These are phyloP conservation scores for Ctena decussata DNA, from an alignment of 2,888 invertebrate species.

Conservation along the genomic window DNA sequence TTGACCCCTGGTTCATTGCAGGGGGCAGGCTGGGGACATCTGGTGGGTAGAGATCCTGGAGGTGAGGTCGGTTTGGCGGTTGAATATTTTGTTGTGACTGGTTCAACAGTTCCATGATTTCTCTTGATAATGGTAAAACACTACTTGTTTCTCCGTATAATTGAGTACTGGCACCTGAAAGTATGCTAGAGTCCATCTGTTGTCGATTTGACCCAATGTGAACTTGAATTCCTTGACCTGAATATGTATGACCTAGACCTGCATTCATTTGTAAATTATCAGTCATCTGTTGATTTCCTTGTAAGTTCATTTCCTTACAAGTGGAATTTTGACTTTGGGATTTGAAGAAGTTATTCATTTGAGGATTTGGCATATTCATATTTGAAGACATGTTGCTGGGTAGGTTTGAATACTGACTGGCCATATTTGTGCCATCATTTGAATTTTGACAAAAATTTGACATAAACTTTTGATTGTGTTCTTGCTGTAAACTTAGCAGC, in stretches of 20 bases:
- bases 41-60: conserved; percentile 39
- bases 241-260: conserved; percentile 46
- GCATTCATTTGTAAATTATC: conserved; percentile 65
- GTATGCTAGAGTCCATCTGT: not conserved
- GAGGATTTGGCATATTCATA: conserved; percentile 27
- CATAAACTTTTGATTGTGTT: conserved; percentile 40
- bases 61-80: conserved; percentile 61
- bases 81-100: conserved; percentile 54
- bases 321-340: conserved; percentile 33
- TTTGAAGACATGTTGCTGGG: conserved; percentile 40
- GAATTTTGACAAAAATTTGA: conserved; percentile 59
- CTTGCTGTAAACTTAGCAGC: conserved; percentile 62
- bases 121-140: conserved; percentile 46
- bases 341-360: conserved; percentile 51
- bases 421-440: conserved; percentile 55
- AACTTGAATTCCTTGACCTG: no score
- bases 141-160: not conserved
- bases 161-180: not conserved
- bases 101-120: conserved; percentile 63
- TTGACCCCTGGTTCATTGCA: conserved; percentile 19
- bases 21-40: conserved; percentile 13
- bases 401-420: conserved; percentile 60
- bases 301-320: conserved; percentile 40
- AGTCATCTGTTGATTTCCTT: conserved; percentile 18
- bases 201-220: conserved; percentile 4